These are phyloP conservation scores for Kryptopterus vitreolus DNA, from an alignment of 2,797 vertebrate genomes.

Conservation along the genomic window DNA sequence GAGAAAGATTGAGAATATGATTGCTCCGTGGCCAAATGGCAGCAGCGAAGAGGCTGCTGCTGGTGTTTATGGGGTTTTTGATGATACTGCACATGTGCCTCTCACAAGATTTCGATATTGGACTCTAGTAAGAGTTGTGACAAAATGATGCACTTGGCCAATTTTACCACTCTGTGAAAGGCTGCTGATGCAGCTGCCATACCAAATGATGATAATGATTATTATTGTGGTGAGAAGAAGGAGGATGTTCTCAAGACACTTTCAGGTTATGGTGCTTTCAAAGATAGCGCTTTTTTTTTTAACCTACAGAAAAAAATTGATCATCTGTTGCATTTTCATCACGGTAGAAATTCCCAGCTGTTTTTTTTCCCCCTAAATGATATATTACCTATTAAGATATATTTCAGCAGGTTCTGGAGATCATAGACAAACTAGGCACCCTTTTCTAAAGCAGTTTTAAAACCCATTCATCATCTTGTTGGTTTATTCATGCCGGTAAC, in stretches of 20 bases:
- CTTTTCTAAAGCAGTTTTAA: neutral
- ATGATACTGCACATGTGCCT: constrained; percentile 20
- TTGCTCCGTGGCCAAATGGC: constrained; percentile 5
- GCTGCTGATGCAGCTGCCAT: constrained; percentile 17
- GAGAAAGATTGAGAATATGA: constrained; percentile 14
- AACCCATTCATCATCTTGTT: constrained; percentile 8
- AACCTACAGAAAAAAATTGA: neutral
- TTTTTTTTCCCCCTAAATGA: too few relatives aligned
- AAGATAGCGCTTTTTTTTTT: neutral
- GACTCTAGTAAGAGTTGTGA: constrained; percentile 9
- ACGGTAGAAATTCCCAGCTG: neutral
- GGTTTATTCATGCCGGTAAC: neutral
- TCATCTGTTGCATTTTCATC: neutral
- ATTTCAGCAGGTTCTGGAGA: neutral
- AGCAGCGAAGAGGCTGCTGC: neutral
- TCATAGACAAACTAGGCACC: neutral
- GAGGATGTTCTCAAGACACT: neutral
- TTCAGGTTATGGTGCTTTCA: neutral
- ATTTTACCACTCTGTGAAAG: neutral
- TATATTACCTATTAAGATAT: constrained; percentile 1
- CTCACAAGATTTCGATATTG: constrained; percentile 17
- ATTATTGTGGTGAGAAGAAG: neutral
- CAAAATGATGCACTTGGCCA: constrained; percentile 29
- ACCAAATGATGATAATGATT: constrained; percentile 14
- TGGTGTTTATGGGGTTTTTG: constrained; percentile 13